These are phyloP conservation scores for Willisornis vidua DNA, from an alignment of 2,113 vertebrate genomes.

Conservation along the genomic window DNA sequence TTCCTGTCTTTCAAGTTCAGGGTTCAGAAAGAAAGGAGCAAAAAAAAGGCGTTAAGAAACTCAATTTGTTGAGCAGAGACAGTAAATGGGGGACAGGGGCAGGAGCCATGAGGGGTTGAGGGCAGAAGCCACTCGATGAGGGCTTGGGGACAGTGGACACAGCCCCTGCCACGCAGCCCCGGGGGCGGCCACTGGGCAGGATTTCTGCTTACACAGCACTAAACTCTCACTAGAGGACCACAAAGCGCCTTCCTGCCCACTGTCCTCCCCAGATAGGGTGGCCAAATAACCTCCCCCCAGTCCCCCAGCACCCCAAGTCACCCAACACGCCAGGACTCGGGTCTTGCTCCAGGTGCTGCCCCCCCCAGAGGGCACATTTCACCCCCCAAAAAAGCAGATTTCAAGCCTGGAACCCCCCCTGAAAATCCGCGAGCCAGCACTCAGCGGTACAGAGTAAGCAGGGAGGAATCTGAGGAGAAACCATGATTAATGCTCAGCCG, in stretches of 20 bases:
- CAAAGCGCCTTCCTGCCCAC: neutral
- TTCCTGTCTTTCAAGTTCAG: conserved; percentile 70
- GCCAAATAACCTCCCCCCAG: neutral
- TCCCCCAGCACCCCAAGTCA: neutral
- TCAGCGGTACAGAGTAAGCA: neutral
- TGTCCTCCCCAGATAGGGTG: fast-evolving
- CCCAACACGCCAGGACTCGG: fast-evolving
- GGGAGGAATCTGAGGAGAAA: conserved; percentile 3
- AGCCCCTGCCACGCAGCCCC: neutral
- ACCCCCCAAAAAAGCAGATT: neutral
- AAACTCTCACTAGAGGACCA: neutral
- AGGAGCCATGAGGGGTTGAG: neutral
- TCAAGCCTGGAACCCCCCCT: fast-evolving
- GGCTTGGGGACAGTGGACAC: neutral
- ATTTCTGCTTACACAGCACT: neutral
- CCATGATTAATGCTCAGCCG: neutral
- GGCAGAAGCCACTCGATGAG: fast-evolving
- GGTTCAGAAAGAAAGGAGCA: neutral
- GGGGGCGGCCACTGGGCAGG: neutral
- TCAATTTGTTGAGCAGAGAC: neutral
- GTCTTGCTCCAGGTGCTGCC: fast-evolving
- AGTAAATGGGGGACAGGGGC: neutral
- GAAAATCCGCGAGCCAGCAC: neutral
- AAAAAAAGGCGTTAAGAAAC: neutral
- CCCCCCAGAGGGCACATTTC: neutral